These are phyloP conservation scores for Cyprinus carpio DNA, from an alignment of 2,113 vertebrate genomes.

Conservation along the genomic window DNA sequence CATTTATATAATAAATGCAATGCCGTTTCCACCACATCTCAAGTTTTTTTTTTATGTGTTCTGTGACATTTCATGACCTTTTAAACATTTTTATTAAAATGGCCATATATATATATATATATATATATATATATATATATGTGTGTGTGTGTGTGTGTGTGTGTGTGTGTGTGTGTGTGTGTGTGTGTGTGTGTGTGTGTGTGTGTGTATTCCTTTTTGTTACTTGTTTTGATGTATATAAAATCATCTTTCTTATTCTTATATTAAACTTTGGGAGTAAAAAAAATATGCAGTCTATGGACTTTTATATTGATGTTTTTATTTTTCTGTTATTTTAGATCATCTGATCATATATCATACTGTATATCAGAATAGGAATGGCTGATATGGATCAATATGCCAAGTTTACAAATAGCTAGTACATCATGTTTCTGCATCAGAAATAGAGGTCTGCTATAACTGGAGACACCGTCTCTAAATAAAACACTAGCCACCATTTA, in stretches of 20 bases:
- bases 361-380: background rate
- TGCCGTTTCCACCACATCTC: background rate
- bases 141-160: too few species aligned
- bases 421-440: background rate
- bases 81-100: background rate
- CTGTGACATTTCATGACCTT: background rate
- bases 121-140: too few species aligned
- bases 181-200: too few species aligned
- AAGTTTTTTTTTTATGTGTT: background rate
- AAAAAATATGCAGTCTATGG: background rate
- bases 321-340: background rate
- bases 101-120: background rate
- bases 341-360: background rate
- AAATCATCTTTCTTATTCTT: too few species aligned
- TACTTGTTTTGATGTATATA: too few species aligned
- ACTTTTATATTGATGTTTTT: too few species aligned
- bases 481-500: background rate
- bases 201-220: too few species aligned
- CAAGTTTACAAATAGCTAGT: conserved; percentile 24
- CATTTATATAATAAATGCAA: background rate
- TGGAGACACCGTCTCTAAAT: background rate
- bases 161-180: too few species aligned
- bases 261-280: background rate
- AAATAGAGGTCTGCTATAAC: background rate
- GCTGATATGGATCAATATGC: background rate